phyloP scores from a whole-genome alignment of 2,888 invertebrate genomes.

The Nysson spinosus region DNA sequence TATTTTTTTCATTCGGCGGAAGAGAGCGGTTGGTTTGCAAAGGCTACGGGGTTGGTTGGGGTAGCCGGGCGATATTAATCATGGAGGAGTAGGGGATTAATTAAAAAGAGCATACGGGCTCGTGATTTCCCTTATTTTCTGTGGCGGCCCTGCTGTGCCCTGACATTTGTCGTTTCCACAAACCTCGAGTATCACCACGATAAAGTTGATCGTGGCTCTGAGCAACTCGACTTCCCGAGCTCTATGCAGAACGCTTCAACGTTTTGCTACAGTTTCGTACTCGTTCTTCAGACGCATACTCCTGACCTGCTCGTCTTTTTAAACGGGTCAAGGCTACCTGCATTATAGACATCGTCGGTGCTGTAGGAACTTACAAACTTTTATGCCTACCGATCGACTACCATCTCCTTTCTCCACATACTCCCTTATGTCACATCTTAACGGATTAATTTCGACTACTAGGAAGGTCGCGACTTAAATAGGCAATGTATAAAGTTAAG shows the following conservation, averaged over 20 bases:
- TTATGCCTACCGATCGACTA: too few species aligned
- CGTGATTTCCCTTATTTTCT: not conserved
- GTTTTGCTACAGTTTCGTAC: constrained; percentile 16
- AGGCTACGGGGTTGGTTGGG: too few species aligned
- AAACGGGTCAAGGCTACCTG: constrained; percentile 50
- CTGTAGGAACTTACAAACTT: not conserved
- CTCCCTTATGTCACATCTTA: too few species aligned
- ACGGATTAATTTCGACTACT: too few species aligned
- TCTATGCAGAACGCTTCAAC: constrained; percentile 7
- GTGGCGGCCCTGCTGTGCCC: too few species aligned
- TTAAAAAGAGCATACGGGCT: not conserved
- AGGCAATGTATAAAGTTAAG: too few species aligned
- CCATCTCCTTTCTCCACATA: too few species aligned
- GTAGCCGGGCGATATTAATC: not conserved
- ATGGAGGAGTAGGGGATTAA: not conserved
- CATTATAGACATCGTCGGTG: constrained; percentile 2
- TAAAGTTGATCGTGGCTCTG: constrained; percentile 22
- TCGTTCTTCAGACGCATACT: constrained; percentile 26
- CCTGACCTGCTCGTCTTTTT: constrained; percentile 21
- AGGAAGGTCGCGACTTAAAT: too few species aligned
- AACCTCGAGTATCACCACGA: not conserved
- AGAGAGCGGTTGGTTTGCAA: too few species aligned
- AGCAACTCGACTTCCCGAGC: constrained; percentile 2
- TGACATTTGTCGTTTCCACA: constrained; percentile 12
- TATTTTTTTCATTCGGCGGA: too few species aligned